phyloP scores from a whole-genome alignment of 2,797 vertebrate species.

The Falco cherrug region DNA sequence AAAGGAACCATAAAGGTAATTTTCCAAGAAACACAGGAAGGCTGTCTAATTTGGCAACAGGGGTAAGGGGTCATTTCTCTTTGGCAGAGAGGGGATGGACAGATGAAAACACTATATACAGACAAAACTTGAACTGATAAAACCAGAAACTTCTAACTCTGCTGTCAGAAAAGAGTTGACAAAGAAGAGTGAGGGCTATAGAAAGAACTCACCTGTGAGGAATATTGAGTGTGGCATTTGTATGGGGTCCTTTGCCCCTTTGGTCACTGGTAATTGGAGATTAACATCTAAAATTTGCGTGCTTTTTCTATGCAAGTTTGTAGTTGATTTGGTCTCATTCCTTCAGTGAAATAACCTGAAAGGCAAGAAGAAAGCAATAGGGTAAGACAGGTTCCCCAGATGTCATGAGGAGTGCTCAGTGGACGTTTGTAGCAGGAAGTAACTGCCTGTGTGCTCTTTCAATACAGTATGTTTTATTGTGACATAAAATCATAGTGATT shows the following conservation, averaged over 20 bases:
- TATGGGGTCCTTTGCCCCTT: background rate
- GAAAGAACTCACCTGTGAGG: background rate
- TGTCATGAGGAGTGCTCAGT: background rate
- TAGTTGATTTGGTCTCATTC: conserved; percentile 26
- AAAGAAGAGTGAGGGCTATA: background rate
- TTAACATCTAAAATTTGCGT: background rate
- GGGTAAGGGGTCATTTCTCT: background rate
- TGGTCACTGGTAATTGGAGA: background rate
- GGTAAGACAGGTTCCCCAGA: background rate
- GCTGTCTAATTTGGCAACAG: background rate
- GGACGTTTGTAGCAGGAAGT: background rate
- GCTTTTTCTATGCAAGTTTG: background rate
- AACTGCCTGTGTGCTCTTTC: background rate
- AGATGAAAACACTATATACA: background rate
- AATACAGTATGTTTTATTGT: rapidly evolving
- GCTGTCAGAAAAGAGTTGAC: background rate
- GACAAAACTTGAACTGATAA: background rate
- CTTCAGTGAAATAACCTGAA: background rate
- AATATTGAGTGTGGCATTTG: background rate
- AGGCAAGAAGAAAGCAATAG: background rate
- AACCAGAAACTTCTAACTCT: background rate
- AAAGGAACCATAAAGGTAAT: background rate
- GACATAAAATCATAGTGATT: background rate
- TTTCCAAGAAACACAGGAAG: background rate
- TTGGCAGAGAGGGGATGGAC: background rate